A percentile compares a stretch with the other conserved stretches of the same genome.
These are phyloP conservation scores for Mythimna vitellina DNA, from an alignment of 2,888 invertebrate genomes.

Conservation along the genomic window DNA sequence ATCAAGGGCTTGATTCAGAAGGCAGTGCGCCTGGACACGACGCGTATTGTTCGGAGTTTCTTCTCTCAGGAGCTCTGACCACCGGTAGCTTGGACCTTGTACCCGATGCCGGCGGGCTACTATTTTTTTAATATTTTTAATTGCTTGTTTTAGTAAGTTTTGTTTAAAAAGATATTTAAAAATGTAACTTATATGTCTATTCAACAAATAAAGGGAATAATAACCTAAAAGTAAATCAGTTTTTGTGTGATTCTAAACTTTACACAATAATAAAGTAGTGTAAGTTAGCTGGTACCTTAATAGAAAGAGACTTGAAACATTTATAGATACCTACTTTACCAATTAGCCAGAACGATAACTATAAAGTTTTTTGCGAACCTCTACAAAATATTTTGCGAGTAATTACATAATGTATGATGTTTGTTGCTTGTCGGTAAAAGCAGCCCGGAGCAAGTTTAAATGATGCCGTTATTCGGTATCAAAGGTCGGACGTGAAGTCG, in stretches of 20 bases:
- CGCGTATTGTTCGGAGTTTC: too few relatives aligned
- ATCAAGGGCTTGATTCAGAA: too few relatives aligned
- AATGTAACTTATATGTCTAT: too few relatives aligned
- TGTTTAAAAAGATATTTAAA: too few relatives aligned
- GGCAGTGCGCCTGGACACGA: too few relatives aligned
- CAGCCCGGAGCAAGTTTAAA: slow-evolving; percentile 56
- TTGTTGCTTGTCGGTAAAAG: slow-evolving; percentile 42
- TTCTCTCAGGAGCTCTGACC: too few relatives aligned
- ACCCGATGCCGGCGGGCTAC: too few relatives aligned
- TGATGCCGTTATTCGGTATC: slow-evolving; percentile 46
- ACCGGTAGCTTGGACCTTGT: too few relatives aligned
- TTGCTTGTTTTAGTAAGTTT: too few relatives aligned
- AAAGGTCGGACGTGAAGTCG: slow-evolving; percentile 66
- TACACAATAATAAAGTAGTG: not conserved
- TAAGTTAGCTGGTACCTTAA: not conserved
- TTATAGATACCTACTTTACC: not conserved
- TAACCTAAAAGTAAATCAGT: not conserved
- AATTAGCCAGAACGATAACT: not conserved
- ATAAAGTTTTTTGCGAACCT: slow-evolving; percentile 18
- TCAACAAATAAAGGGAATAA: too few relatives aligned
- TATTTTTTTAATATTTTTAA: too few relatives aligned
- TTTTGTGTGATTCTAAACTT: not conserved
- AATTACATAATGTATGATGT: slow-evolving; percentile 50
- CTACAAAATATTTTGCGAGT: slow-evolving; percentile 17
- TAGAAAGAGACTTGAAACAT: not conserved